Percentiles rank a stretch among this genome's conserved stretches.
These are phyloP conservation scores for Stegastes partitus DNA, from an alignment of 2,113 vertebrate species.

Conservation along the genomic window DNA sequence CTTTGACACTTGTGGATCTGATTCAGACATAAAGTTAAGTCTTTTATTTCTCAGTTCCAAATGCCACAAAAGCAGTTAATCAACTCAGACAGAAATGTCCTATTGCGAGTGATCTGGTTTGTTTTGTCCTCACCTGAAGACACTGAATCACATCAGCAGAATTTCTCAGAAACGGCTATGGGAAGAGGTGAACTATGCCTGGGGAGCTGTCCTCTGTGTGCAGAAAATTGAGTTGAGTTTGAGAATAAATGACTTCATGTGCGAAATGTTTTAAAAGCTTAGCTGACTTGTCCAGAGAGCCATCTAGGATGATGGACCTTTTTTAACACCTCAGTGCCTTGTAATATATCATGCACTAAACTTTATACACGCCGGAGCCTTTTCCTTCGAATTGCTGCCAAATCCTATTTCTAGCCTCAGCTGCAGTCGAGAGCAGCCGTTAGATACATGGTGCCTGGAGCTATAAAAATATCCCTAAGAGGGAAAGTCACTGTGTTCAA, in stretches of 20 bases:
- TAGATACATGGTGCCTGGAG: neutral
- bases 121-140: neutral
- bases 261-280: constrained; percentile 6
- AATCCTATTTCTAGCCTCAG: neutral
- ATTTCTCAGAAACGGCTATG: neutral
- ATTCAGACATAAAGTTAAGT: neutral
- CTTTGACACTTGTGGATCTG: neutral
- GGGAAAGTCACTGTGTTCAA: neutral
- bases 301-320: constrained; percentile 4
- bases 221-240: neutral
- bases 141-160: neutral
- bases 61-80: neutral
- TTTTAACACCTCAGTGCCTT: neutral
- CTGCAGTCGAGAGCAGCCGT: neutral
- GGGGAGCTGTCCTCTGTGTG: neutral
- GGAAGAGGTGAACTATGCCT: neutral
- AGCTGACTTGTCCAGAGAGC: neutral
- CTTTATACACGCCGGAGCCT: constrained; percentile 4
- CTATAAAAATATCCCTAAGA: constrained; percentile 22
- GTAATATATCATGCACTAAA: neutral
- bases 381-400: constrained; percentile 11
- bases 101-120: neutral
- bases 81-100: neutral
- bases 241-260: neutral
- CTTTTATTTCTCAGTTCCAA: neutral